Evolutionary conservation across 2,113 vertebrate genomes (phyloP).

Genomic region (Piprites chloris): DNA sequence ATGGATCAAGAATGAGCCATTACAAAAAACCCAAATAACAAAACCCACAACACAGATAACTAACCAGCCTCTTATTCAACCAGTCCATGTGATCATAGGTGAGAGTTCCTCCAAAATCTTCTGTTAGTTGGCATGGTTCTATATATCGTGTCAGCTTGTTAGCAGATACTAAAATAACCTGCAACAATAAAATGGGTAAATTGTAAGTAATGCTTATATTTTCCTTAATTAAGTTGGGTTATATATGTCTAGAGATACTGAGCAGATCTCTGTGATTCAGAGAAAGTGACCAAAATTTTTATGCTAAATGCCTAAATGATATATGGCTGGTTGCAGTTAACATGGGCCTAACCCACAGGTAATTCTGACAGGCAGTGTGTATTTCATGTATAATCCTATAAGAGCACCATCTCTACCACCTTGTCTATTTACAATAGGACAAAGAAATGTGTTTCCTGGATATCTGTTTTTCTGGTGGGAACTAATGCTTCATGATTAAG

Average conservation of each 20-base stretch:
- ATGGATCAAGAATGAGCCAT: not conserved
- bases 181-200: not conserved
- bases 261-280: not conserved
- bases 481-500: not conserved
- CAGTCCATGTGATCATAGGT: conserved; percentile 98
- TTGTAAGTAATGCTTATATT: not conserved
- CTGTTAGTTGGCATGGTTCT: conserved; percentile 94
- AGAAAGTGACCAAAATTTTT: not conserved
- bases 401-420: not conserved
- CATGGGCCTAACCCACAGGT: not conserved
- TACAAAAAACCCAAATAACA: not conserved
- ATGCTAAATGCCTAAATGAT: not conserved
- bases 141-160: conserved; percentile 98
- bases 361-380: not conserved
- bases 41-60: conserved; percentile 13
- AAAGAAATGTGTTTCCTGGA: not conserved
- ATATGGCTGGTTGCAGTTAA: not conserved
- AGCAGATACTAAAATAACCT: conserved; percentile 99
- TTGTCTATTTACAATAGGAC: not conserved
- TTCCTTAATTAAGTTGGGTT: not conserved
- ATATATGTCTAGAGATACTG: not conserved
- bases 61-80: conserved; percentile 96
- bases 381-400: not conserved
- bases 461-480: not conserved
- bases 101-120: conserved; percentile 95